These are phyloP conservation scores for Holothuria leucospilota DNA, from an alignment of 53 echinoderm and acorn worm genomes.

Conservation along the genomic window DNA sequence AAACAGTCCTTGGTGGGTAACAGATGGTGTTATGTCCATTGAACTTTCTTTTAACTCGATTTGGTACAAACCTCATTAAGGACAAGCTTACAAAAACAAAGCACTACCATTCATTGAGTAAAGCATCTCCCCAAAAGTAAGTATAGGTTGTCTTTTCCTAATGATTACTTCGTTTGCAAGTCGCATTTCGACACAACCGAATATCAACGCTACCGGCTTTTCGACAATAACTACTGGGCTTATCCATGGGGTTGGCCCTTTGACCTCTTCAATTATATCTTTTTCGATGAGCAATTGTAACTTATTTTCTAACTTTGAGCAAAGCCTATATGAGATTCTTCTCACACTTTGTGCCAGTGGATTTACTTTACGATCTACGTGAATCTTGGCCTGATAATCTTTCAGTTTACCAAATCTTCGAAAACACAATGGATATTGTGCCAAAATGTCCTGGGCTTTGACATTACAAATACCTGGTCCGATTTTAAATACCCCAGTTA, in stretches of 20 bases:
- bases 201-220: constrained; percentile 12
- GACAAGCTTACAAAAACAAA: constrained; percentile 66
- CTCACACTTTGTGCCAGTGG: constrained; percentile 43
- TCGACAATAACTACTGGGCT: constrained; percentile 48
- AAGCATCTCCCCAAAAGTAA: constrained; percentile 71
- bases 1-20: constrained; percentile 47
- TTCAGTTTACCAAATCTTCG: constrained; percentile 33
- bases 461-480: constrained; percentile 29
- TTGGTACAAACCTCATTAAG: not conserved
- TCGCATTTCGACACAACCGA: constrained; percentile 62
- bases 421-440: constrained; percentile 40
- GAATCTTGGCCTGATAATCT: constrained; percentile 53
- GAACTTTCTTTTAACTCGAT: constrained; percentile 26
- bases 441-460: not conserved
- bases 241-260: constrained; percentile 38
- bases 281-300: constrained; percentile 17
- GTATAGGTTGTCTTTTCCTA: constrained; percentile 63
- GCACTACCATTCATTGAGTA: constrained; percentile 53
- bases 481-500: constrained; percentile 53
- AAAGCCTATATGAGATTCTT: constrained; percentile 48
- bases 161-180: constrained; percentile 74
- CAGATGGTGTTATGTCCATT: constrained; percentile 52
- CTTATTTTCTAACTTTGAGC: constrained; percentile 23
- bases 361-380: constrained; percentile 15
- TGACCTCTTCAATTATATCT: constrained; percentile 8